Evolutionary conservation across 1,140 invertebrate species (phyloP), one percentile per base, ranked within the genome.

Genomic region (Drosophila virilis): DNA sequence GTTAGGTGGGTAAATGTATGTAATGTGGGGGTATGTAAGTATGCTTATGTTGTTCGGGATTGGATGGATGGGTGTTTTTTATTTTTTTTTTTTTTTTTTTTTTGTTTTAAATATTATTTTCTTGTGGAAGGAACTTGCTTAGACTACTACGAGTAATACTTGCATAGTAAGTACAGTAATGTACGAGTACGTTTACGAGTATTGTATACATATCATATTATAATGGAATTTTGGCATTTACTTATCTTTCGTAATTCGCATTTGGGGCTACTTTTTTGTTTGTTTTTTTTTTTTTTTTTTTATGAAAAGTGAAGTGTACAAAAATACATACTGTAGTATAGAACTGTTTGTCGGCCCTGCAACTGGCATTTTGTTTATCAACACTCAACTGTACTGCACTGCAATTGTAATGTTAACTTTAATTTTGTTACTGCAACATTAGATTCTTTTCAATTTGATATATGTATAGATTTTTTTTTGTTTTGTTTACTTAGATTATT

Each of bases 381-480:
- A 86, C 76, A 74, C 71, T 88, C 76, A 79, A 88, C 76, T 77
- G 77, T 74, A 69, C 79, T 86, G 83, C 70, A 86, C 82, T 86
- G 82, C 83, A 86, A 86, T 88, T 86, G 84, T 88, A 86, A 88
- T 67, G 82, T 74, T 88, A 79, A 86, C 78, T 80, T 75, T 74
- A 85, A 74, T 74, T 74, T 75, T 85, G 65, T 74, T 68, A 74
- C 65, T 68, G 62, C 52, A 66, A 66, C 52, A 71, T 54, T 65
- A 72, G 60, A 51, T 58, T 72, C 50, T 59, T 60, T 40, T 55
- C 17, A 33, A 59, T 45, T 55, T 69, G 10, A 48, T 38, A 51
- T 50, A 57, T 46, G 43, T 13, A 65, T 66, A 66, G 66, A 62
- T 74, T 74, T 64, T 60, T 22, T 22, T 22, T 22, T 74, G 61